phyloP scores from a whole-genome alignment of 1,140 invertebrate species.

The Drosophila santomea region DNA sequence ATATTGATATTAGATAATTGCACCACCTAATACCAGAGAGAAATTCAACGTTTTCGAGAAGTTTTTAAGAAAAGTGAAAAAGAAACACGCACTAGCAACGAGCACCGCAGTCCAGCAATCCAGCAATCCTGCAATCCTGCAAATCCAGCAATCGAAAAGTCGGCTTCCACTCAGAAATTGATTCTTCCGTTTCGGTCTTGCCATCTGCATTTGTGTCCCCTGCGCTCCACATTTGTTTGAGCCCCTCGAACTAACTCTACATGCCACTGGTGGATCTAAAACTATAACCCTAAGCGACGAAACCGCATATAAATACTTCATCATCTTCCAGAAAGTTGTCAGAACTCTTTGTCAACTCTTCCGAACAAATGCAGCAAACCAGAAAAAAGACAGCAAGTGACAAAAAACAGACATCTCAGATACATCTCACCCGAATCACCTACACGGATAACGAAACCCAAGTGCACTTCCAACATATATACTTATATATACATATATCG shows the following conservation, averaged over 20 bases:
- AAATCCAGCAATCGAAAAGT: conserved; percentile 14
- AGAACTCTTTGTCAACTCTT: conserved; percentile 3
- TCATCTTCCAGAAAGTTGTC: conserved; percentile 45
- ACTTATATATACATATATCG: conserved; percentile 61
- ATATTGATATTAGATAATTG: conserved; percentile 73
- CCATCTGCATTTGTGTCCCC: conserved; percentile 33
- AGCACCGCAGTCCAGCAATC: conserved; percentile 16
- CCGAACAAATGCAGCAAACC: conserved; percentile 48
- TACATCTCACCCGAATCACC: conserved; percentile 41
- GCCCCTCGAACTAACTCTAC: conserved; percentile 55
- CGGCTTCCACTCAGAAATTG: conserved; percentile 66
- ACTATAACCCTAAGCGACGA: conserved; percentile 44
- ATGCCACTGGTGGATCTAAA: conserved; percentile 70
- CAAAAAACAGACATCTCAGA: conserved; percentile 22
- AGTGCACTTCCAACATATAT: conserved; percentile 71
- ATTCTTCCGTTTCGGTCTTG: conserved; percentile 62
- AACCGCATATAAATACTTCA: conserved; percentile 50
- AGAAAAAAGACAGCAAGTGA: conserved; percentile 36
- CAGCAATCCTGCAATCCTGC: conserved; percentile 11
- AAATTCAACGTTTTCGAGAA: conserved; percentile 55
- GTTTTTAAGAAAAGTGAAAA: conserved; percentile 36
- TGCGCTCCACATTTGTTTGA: conserved; percentile 25
- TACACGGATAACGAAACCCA: conserved; percentile 55
- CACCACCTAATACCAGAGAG: conserved; percentile 49
- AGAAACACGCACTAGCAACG: conserved; percentile 12